Evolutionary conservation across 2,888 invertebrate genomes (phyloP).

Genomic region (Amphipyra berbera): DNA sequence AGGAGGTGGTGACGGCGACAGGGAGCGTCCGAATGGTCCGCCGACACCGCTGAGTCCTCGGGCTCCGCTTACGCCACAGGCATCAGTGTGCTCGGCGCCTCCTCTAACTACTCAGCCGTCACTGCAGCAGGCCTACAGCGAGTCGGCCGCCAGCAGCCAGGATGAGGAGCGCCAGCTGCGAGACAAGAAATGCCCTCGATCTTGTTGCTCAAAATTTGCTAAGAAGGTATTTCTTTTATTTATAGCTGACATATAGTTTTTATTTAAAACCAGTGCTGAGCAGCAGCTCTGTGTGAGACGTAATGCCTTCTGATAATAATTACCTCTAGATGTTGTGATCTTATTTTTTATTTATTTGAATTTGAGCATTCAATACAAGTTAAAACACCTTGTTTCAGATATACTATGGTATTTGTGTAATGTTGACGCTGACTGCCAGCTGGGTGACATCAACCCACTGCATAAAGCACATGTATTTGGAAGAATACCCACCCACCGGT

Average conservation of each 20-base stretch:
- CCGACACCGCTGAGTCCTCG: conserved; percentile 84
- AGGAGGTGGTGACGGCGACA: conserved; percentile 74
- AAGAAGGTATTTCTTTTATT: conserved; percentile 91
- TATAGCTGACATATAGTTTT: not conserved
- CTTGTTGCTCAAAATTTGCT: conserved; percentile 95
- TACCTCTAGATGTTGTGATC: too few species aligned
- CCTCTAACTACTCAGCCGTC: conserved; percentile 85
- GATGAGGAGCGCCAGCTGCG: conserved; percentile 89
- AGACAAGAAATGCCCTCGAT: conserved; percentile 91
- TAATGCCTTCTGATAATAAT: not conserved
- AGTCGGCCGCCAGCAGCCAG: conserved; percentile 90
- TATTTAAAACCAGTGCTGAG: not conserved
- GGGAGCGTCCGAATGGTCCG: conserved; percentile 85
- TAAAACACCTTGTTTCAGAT: conserved; percentile 90
- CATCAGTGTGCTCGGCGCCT: conserved; percentile 86
- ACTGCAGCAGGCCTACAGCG: conserved; percentile 85
- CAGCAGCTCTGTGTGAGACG: not conserved
- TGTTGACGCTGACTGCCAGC: conserved; percentile 95
- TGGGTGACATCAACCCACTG: conserved; percentile 98
- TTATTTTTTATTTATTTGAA: too few species aligned
- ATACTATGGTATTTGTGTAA: conserved; percentile 96
- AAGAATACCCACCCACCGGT: conserved; percentile 78
- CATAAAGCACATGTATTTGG: conserved; percentile 95
- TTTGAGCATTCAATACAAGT: too few species aligned
- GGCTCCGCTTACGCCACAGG: conserved; percentile 84